phyloP scores from a whole-genome alignment of 1,140 invertebrate species.

The Oncopodura yosiiana region DNA sequence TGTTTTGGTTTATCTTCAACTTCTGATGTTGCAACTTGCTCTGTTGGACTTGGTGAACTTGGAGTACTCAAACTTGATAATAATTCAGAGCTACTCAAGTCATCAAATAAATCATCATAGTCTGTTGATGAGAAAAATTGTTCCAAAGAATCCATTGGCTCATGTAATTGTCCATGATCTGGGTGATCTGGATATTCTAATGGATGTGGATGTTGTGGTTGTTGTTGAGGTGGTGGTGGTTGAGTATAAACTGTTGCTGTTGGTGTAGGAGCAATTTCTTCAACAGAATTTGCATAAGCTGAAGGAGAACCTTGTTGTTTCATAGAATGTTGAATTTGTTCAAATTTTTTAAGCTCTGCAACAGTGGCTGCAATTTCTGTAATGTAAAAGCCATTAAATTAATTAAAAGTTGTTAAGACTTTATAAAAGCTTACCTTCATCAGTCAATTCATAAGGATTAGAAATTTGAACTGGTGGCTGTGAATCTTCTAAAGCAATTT shows the following conservation, averaged over 20 bases:
- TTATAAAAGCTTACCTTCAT: too few species aligned
- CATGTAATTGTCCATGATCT: slow-evolving; percentile 24
- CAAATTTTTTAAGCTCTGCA: slow-evolving; percentile 31
- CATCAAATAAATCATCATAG: background rate
- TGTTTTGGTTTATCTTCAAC: background rate
- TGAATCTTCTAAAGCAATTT: background rate
- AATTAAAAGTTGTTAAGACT: too few species aligned
- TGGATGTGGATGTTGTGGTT: too few species aligned
- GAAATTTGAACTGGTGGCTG: background rate
- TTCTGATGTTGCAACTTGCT: background rate
- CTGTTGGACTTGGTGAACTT: slow-evolving; percentile 7
- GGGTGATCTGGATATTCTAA: slow-evolving; percentile 34
- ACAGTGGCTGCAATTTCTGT: slow-evolving; percentile 28
- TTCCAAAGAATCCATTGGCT: slow-evolving; percentile 20
- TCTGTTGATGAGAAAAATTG: background rate
- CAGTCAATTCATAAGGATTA: slow-evolving; percentile 17
- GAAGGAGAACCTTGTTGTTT: slow-evolving; percentile 10
- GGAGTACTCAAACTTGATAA: background rate
- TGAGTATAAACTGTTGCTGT: too few species aligned
- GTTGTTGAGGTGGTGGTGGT: too few species aligned
- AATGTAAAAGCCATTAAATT: too few species aligned
- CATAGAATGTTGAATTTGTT: background rate
- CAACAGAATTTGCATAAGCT: slow-evolving; percentile 28
- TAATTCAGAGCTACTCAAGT: slow-evolving; percentile 1
- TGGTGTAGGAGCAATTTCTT: slow-evolving; percentile 16